These are phyloP conservation scores for Mustela nigripes DNA, from an alignment of 2,113 vertebrate genomes.

Conservation along the genomic window DNA sequence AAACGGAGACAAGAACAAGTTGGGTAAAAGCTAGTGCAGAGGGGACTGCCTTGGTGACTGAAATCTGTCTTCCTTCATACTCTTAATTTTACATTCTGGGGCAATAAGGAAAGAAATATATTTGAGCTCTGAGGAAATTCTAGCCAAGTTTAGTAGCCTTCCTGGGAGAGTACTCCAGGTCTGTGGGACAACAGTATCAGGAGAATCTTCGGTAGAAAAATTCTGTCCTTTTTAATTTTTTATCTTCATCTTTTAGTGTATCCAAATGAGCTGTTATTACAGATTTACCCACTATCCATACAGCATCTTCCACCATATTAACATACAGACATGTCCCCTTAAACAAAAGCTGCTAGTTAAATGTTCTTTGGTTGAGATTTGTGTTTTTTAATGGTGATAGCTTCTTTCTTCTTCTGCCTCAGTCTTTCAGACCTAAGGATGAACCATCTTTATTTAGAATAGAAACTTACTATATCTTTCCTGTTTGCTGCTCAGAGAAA, in stretches of 20 bases:
- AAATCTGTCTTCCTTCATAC: accelerated
- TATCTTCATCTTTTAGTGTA: not conserved
- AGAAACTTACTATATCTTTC: not conserved
- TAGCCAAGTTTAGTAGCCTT: not conserved
- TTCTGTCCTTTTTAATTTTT: not conserved
- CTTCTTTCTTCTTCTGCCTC: not conserved
- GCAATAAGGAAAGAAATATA: not conserved
- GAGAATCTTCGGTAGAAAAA: conserved; percentile 4
- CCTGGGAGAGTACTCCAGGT: not conserved
- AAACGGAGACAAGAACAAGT: not conserved
- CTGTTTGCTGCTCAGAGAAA: conserved; percentile 46
- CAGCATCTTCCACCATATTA: not conserved
- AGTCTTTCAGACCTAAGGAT: conserved; percentile 29
- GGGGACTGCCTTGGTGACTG: not conserved
- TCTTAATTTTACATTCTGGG: not conserved
- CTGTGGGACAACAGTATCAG: not conserved
- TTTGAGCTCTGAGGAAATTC: not conserved
- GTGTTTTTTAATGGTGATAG: not conserved
- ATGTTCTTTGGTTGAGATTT: not conserved
- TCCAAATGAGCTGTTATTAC: not conserved
- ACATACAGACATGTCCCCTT: not conserved
- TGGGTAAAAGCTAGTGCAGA: not conserved
- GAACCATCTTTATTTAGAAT: conserved; percentile 52
- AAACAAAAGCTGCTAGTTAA: not conserved
- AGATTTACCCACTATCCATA: not conserved